Percentiles rank a stretch among this genome's conserved stretches.
These are phyloP conservation scores for Saccopteryx leptura DNA, from an alignment of 2,113 vertebrate genomes.

Conservation along the genomic window DNA sequence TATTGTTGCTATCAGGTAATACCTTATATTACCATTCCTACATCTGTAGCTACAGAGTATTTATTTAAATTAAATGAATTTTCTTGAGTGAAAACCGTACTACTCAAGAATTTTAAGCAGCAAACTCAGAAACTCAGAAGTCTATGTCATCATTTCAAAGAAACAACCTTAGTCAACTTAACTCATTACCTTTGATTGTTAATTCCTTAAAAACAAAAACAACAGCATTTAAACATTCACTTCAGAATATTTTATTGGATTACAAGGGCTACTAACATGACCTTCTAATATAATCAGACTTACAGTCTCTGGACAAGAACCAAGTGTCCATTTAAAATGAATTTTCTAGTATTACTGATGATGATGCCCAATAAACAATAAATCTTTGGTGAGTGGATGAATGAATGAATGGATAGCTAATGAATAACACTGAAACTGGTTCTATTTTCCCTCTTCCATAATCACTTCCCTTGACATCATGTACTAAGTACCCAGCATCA, in stretches of 20 bases:
- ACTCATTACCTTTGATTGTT: background rate
- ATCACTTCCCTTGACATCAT: background rate
- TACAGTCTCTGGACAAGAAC: background rate
- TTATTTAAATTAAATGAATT: constrained; percentile 19
- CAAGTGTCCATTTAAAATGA: constrained; percentile 10
- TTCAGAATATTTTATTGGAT: background rate
- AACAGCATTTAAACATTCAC: background rate
- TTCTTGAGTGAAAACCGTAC: background rate
- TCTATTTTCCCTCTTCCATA: background rate
- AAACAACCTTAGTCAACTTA: background rate
- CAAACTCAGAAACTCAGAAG: constrained; percentile 5
- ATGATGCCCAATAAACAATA: background rate
- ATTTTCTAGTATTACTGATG: background rate
- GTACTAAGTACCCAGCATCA: too few species aligned
- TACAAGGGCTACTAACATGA: background rate
- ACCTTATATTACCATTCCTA: background rate
- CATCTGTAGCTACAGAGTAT: background rate
- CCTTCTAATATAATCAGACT: background rate
- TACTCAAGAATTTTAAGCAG: constrained; percentile 10
- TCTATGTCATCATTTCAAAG: constrained; percentile 33
- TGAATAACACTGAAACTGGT: background rate
- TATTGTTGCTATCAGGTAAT: background rate
- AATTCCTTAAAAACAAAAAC: background rate
- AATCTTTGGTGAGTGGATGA: background rate
- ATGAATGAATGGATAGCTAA: background rate